Conservation (phyloP, 1,140 invertebrate species). For the Ceratitis capitata region DNA sequence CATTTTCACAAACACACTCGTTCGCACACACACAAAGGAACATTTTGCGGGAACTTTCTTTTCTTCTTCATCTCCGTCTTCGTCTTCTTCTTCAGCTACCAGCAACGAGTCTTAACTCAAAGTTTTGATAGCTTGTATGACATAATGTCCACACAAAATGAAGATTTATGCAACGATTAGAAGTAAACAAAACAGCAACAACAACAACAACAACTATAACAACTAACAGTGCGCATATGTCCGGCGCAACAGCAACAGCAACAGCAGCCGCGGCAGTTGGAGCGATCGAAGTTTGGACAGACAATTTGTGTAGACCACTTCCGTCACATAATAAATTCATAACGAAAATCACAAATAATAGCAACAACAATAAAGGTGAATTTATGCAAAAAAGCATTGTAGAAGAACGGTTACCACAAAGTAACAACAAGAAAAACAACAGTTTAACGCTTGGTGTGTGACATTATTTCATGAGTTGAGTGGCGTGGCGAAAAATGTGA, state of each 20-base stretch:
- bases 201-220: not conserved
- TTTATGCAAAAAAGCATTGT: not conserved
- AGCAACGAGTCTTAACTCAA: not conserved
- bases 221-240: not conserved
- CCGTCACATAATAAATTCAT: constrained; percentile 61
- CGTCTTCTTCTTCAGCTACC: no score
- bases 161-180: constrained; percentile 35
- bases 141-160: constrained; percentile 34
- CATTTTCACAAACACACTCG: not conserved
- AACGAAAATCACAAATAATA: constrained; percentile 51
- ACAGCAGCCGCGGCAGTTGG: not conserved
- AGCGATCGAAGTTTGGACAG: not conserved
- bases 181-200: not conserved
- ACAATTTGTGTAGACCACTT: constrained; percentile 48
- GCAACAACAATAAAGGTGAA: not conserved
- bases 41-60: not conserved
- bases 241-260: not conserved
- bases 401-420: not conserved
- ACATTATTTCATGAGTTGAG: not conserved
- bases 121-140: constrained; percentile 36
- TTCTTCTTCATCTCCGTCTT: no score
- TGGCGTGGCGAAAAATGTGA: not conserved
- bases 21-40: not conserved
- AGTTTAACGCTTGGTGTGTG: not conserved
- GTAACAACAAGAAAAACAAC: not conserved